Conservation (phyloP, 2,888 invertebrate genomes). For the Rutpela maculata region DNA sequence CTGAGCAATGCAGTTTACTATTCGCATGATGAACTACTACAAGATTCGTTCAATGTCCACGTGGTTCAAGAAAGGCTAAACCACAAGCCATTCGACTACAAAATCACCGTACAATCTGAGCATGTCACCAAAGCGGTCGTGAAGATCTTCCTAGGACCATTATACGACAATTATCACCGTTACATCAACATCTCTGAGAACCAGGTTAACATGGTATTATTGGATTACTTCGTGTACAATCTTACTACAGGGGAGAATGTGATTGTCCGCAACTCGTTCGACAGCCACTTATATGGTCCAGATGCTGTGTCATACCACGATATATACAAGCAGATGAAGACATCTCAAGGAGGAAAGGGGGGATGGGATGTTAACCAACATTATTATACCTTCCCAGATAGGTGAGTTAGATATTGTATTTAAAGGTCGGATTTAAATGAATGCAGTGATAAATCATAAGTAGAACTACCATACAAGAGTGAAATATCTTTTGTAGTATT, state of each 20-base stretch:
- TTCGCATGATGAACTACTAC: conserved; percentile 68
- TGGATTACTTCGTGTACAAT: conserved; percentile 79
- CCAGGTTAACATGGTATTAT: conserved; percentile 78
- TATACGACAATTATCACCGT: conserved; percentile 78
- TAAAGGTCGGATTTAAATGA: neutral
- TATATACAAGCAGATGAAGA: conserved; percentile 79
- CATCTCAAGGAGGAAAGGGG: conserved; percentile 70
- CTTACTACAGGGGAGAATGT: conserved; percentile 80
- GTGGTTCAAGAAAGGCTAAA: conserved; percentile 83
- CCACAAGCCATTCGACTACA: conserved; percentile 81
- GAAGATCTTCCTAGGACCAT: conserved; percentile 83
- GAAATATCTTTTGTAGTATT: too few species aligned
- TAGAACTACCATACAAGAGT: too few species aligned
- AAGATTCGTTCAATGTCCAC: conserved; percentile 72
- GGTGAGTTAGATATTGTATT: conserved; percentile 63
- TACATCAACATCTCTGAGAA: conserved; percentile 76
- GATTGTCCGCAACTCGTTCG: conserved; percentile 82
- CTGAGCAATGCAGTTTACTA: conserved; percentile 77
- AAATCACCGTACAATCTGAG: conserved; percentile 78
- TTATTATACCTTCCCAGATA: conserved; percentile 82
- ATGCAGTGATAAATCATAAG: too few species aligned
- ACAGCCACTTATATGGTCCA: conserved; percentile 79
- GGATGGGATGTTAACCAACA: conserved; percentile 74
- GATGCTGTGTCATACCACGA: conserved; percentile 80
- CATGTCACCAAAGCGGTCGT: conserved; percentile 77